Evolutionary conservation across 2,888 invertebrate genomes (phyloP), one percentile per base, ranked within the genome.

Genomic region (Brassicogethes aeneus): DNA sequence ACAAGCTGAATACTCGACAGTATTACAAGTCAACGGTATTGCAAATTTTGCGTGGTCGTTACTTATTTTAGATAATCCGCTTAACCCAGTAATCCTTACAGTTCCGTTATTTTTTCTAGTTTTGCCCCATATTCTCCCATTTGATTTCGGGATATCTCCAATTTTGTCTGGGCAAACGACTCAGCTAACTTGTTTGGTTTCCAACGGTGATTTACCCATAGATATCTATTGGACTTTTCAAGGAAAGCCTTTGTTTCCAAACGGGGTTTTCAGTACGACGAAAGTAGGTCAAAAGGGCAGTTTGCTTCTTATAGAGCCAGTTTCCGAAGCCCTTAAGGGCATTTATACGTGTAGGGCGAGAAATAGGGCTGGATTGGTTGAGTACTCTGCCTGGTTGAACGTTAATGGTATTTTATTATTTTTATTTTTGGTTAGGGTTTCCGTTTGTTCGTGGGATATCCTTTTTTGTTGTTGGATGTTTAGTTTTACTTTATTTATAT

Each of bases 121-220:
- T 70, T 65, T 80, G 61, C 87, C 87, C 65, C 82, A 79, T 69
- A 85, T 88, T 70, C 80, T 76, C 68, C 85, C 86, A 59, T 87
- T 87, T 71, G 77, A 78, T 66, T 86, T 87, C 69, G 85, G 85
- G 50, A 75, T 79, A 65, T 76, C 77, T 52, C 82, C 85, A 57
- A 78, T 85, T 56, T 80, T 79, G 68, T 81, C 81, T 61, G 87
- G 85, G 51, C 85, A 86, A 67, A 81, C 85, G 48, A 84, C 81
- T 55, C 86, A 87, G 69, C 76, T 82, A 53, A 79, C 76, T 64
- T 75, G 81, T 70, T 72, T 77, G 72, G 73, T 79, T 44, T 71
- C 72, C 31, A 71, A 74, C 54, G 83, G 80, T 43, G 76, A 76
- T 61, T 58, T 65, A 38, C 77, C 74, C 42, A 60, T 77, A 51